A percentile compares a stretch with the other conserved stretches of the same genome.
These are phyloP conservation scores for Hyposoter dolosus DNA, from an alignment of 2,888 invertebrate genomes.

Conservation along the genomic window DNA sequence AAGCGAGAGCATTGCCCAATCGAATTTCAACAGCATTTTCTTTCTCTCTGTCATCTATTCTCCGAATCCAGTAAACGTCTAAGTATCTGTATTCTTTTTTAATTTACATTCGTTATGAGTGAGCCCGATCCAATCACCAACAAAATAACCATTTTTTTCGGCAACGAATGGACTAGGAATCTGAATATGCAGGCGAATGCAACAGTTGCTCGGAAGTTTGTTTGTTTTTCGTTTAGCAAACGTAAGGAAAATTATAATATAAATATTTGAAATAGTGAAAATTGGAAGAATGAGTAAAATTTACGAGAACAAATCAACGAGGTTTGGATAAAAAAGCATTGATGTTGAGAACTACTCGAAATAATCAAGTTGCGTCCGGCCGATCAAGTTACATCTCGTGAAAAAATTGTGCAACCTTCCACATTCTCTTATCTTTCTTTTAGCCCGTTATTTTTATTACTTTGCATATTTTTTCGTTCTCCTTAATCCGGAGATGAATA, in stretches of 20 bases:
- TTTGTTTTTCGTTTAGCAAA: not conserved
- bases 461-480: conserved; percentile 45
- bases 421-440: conserved; percentile 48
- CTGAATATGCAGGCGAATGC: conserved; percentile 74
- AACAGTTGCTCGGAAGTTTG: conserved; percentile 68
- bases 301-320: conserved; percentile 5
- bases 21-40: conserved; percentile 28
- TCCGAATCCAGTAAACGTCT: conserved; percentile 31
- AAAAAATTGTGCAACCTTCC: conserved; percentile 39
- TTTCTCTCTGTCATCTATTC: conserved; percentile 43
- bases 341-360: conserved; percentile 35
- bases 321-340: conserved; percentile 20
- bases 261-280: not conserved
- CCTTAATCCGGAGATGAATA: conserved; percentile 43
- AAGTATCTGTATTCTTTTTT: conserved; percentile 68
- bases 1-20: conserved; percentile 39
- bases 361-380: conserved; percentile 24
- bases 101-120: conserved; percentile 78
- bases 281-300: conserved; percentile 12
- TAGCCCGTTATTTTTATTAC: not conserved
- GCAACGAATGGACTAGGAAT: conserved; percentile 73
- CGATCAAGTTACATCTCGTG: not conserved
- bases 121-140: conserved; percentile 79
- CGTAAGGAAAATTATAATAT: conserved; percentile 22
- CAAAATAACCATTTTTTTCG: conserved; percentile 56